These are phyloP conservation scores for Pelobates cultripes DNA, from an alignment of 2,797 vertebrate genomes.

Conservation along the genomic window DNA sequence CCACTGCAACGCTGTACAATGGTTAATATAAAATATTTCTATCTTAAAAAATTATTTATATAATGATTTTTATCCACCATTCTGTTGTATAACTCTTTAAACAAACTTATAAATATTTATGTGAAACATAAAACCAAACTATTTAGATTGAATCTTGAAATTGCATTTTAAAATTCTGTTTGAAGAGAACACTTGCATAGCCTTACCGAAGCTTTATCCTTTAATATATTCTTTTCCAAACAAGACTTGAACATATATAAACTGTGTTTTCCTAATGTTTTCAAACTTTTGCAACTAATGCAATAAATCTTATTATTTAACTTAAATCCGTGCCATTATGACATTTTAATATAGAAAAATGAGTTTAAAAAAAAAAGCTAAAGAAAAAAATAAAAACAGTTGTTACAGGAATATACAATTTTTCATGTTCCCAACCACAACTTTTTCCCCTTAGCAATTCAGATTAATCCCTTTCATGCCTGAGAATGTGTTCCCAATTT, in stretches of 20 bases:
- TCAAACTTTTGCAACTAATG: slow-evolving; percentile 44
- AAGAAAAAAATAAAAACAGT: slow-evolving; percentile 24
- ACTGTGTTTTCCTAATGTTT: slow-evolving; percentile 53
- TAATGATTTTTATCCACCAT: slow-evolving; percentile 34
- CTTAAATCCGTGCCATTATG: slow-evolving; percentile 45
- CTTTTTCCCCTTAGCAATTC: slow-evolving; percentile 58
- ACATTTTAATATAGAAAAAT: slow-evolving; percentile 54
- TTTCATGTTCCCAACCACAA: slow-evolving; percentile 62
- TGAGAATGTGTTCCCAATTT: slow-evolving; percentile 69
- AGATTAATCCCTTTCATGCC: slow-evolving; percentile 69
- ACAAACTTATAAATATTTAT: slow-evolving; percentile 44
- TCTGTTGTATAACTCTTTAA: slow-evolving; percentile 37
- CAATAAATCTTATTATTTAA: slow-evolving; percentile 53
- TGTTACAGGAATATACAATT: slow-evolving; percentile 50
- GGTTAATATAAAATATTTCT: neutral
- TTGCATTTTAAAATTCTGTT: slow-evolving; percentile 22
- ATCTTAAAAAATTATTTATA: slow-evolving; percentile 9
- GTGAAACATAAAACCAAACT: slow-evolving; percentile 15
- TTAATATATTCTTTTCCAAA: slow-evolving; percentile 53
- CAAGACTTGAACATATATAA: slow-evolving; percentile 46
- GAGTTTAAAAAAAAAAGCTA: slow-evolving; percentile 15
- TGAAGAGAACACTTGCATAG: slow-evolving; percentile 11
- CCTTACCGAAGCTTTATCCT: slow-evolving; percentile 28
- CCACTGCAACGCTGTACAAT: neutral
- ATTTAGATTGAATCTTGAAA: slow-evolving; percentile 40